Evolutionary conservation across 2,888 invertebrate species (phyloP), one percentile per base, ranked within the genome.

Genomic region (Eudemis profundana): DNA sequence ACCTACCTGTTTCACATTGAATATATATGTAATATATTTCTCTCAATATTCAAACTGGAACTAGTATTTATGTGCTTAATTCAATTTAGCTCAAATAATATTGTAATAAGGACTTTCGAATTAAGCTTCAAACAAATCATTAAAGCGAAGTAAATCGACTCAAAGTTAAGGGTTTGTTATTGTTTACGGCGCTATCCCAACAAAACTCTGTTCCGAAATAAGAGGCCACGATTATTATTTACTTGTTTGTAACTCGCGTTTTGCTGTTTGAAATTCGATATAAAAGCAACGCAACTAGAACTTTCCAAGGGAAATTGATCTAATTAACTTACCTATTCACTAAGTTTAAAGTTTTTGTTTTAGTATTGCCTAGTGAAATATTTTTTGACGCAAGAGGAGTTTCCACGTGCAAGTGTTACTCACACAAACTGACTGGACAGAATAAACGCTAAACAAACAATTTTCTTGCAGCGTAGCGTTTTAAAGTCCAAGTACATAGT

Each of bases 401-500:
- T 7, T 46, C 46, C 38, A 60, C 59, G 53, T 65, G 65, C 27
- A 51, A 42, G 14, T 17, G 36, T 62, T 36, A 62, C 62, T 51
- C 44, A 64, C 46, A 10, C 12, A 47, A n/a, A 61, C 50, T 68
- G 68, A 70, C 61, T 56, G 54, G 54, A 68, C 61, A 63, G 53
- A 57, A 61, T 61, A 62, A 61, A 66, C 64, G 47, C 57, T 65
- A 64, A n/a, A 33, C 38, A 53, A 12, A 42, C 44, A 36, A 46
- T 5, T 50, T 33, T 40, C n/a, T 57, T 59, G 64, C 64, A 65
- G 15, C 46, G 51, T 69, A 68, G 59, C 49, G 64, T 59, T 65
- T 67, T 66, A 65, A 57, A 68, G 61, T 70, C 71, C 72, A 78
- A 78, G 78, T 74, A n/a, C n/a, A n/a, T n/a, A 75, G 38, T n/a